A percentile compares a stretch with the other conserved stretches of the same genome.
phyloP scores from a whole-genome alignment of 1,140 invertebrate species.

The Calephelis nemesis region DNA sequence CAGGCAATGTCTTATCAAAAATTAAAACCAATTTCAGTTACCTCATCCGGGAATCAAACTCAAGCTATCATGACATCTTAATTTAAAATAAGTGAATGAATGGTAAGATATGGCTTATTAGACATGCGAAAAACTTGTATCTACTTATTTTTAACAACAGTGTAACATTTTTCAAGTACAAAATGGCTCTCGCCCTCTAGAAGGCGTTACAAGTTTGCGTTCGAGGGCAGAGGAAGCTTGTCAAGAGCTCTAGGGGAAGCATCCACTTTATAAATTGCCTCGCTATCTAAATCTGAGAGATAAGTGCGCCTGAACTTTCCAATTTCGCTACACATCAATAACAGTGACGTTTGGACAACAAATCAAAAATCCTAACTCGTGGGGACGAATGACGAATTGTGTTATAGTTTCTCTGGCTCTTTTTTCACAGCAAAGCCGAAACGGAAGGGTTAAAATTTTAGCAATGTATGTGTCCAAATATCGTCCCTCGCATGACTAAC shows the following conservation, averaged over 20 bases:
- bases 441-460: no score
- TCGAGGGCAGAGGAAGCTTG: not conserved
- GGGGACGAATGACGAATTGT: slow-evolving; percentile 43
- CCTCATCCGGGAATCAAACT: no score
- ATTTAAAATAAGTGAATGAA: no score
- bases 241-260: slow-evolving; percentile 45
- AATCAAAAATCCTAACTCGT: slow-evolving; percentile 65
- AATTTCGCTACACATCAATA: slow-evolving; percentile 77
- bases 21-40: no score
- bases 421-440: no score
- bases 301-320: slow-evolving; percentile 75
- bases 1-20: no score
- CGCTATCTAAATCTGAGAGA: slow-evolving; percentile 76
- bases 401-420: not conserved
- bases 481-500: no score
- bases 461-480: no score
- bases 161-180: slow-evolving; percentile 3
- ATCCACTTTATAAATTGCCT: slow-evolving; percentile 74
- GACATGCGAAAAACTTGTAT: no score
- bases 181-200: slow-evolving; percentile 15
- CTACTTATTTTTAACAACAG: no score
- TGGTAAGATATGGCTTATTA: no score
- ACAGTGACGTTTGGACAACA: slow-evolving; percentile 68
- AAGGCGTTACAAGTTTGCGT: slow-evolving; percentile 13
- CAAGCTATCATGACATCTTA: no score